A percentile compares a stretch with the other conserved stretches of the same genome.
phyloP scores from a whole-genome alignment of 2,797 vertebrate species.

The Lithobates sylvaticus region DNA sequence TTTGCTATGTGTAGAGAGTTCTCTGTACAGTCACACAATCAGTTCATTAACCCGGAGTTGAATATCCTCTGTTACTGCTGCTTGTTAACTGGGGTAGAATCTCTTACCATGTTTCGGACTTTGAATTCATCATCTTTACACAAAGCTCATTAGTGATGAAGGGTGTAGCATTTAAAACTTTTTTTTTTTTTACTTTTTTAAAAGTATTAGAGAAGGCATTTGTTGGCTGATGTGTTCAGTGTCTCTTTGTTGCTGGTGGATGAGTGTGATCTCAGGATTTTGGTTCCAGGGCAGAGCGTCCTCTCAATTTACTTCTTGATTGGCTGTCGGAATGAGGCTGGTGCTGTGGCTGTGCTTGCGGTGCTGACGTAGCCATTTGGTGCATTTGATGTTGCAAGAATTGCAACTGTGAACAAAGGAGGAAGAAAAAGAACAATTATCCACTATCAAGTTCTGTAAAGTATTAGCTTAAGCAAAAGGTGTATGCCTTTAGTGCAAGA shows the following conservation, averaged over 20 bases:
- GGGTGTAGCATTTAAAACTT: background rate
- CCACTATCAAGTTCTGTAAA: background rate
- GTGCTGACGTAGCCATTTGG: slow-evolving; percentile 78
- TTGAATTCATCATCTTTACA: background rate
- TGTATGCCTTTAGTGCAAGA: background rate
- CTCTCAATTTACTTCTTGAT: slow-evolving; percentile 97
- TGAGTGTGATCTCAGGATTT: slow-evolving; percentile 78
- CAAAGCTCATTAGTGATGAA: slow-evolving; percentile 8
- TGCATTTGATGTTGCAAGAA: slow-evolving; percentile 98
- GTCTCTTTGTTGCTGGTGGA: background rate
- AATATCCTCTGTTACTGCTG: background rate
- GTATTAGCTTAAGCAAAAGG: background rate
- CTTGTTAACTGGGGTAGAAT: background rate
- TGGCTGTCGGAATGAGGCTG: slow-evolving; percentile 91
- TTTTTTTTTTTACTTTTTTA: background rate
- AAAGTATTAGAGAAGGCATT: slow-evolving; percentile 53
- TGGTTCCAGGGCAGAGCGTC: slow-evolving; percentile 81
- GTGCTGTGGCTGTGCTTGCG: slow-evolving; percentile 79
- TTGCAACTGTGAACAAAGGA: slow-evolving; percentile 86
- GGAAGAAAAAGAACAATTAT: slow-evolving; percentile 43
- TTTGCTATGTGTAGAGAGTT: slow-evolving; percentile 77
- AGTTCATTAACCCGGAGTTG: slow-evolving; percentile 67
- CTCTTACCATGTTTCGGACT: background rate
- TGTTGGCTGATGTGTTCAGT: slow-evolving; percentile 31
- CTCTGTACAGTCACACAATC: slow-evolving; percentile 71